Conservation (phyloP, 2,113 vertebrate genomes). For the Lontra canadensis region DNA sequence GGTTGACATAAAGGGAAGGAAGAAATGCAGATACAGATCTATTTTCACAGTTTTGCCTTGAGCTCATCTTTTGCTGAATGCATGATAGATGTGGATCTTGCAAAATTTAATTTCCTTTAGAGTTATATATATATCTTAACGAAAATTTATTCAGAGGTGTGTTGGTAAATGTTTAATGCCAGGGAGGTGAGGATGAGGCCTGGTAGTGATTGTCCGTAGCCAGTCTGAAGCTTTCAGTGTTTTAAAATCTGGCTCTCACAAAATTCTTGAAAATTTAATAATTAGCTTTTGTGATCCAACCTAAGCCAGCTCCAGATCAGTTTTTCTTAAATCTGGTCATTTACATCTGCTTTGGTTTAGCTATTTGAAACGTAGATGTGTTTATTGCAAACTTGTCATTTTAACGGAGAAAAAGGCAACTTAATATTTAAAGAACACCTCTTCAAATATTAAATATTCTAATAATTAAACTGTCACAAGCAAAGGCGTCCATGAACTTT, state of each 20-base stretch:
- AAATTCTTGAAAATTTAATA: neutral
- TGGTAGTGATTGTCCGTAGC: neutral
- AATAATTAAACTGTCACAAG: neutral
- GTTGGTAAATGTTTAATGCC: neutral
- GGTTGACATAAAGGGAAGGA: neutral
- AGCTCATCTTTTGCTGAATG: neutral
- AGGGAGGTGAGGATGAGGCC: rapidly evolving
- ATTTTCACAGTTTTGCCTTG: neutral
- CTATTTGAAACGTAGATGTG: neutral
- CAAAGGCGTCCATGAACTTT: neutral
- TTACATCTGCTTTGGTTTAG: neutral
- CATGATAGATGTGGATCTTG: neutral
- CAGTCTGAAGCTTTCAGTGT: neutral
- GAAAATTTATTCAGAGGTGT: neutral
- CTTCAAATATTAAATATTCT: neutral
- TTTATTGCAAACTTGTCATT: neutral
- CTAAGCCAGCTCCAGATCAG: neutral
- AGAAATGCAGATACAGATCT: neutral
- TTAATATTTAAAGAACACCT: neutral
- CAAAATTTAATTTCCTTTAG: neutral
- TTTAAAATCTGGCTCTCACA: neutral
- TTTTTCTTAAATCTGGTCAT: neutral
- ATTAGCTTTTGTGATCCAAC: neutral
- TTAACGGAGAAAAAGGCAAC: neutral
- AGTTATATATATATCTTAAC: neutral